A percentile compares a stretch with the other conserved stretches of the same genome.
Evolutionary conservation across 1,140 invertebrate genomes (phyloP).

Genomic region (Psilanteris sp.): DNA sequence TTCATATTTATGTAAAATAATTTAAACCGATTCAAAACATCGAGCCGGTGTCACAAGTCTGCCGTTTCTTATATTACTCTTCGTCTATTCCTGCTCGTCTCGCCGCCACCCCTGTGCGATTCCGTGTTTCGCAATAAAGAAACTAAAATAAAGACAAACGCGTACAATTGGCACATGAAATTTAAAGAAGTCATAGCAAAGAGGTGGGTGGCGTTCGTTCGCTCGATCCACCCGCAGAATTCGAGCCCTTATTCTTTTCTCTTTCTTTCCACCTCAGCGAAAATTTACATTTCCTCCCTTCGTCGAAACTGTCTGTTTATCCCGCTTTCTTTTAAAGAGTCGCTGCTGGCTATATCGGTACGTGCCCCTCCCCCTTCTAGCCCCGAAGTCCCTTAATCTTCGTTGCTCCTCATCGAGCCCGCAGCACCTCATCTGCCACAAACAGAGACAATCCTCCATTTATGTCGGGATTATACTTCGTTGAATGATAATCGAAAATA

Average conservation of each 20-base stretch:
- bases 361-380: slow-evolving; percentile 16
- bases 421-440: slow-evolving; percentile 73
- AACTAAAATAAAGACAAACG: slow-evolving; percentile 76
- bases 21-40: slow-evolving; percentile 53
- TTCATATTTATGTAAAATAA: slow-evolving; percentile 67
- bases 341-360: slow-evolving; percentile 70
- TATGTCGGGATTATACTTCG: slow-evolving; percentile 77
- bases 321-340: slow-evolving; percentile 79
- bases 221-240: slow-evolving; percentile 76
- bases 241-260: slow-evolving; percentile 79
- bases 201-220: slow-evolving; percentile 67
- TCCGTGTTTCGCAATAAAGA: slow-evolving; percentile 65
- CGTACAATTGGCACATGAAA: slow-evolving; percentile 80
- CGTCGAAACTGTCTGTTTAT: slow-evolving; percentile 79
- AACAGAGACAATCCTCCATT: slow-evolving; percentile 78
- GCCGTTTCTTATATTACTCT: slow-evolving; percentile 43
- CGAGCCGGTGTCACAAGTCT: background rate
- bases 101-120: slow-evolving; percentile 9
- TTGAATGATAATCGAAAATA: slow-evolving; percentile 79
- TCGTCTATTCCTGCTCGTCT: background rate
- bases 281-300: slow-evolving; percentile 80
- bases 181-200: slow-evolving; percentile 75
- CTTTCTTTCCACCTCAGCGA: slow-evolving; percentile 78
- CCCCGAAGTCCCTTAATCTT: slow-evolving; percentile 40
- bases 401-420: slow-evolving; percentile 67